Percentiles rank a stretch among this genome's conserved stretches.
Conservation (phyloP, 2,888 invertebrate species). For the Phorcus lineatus region DNA sequence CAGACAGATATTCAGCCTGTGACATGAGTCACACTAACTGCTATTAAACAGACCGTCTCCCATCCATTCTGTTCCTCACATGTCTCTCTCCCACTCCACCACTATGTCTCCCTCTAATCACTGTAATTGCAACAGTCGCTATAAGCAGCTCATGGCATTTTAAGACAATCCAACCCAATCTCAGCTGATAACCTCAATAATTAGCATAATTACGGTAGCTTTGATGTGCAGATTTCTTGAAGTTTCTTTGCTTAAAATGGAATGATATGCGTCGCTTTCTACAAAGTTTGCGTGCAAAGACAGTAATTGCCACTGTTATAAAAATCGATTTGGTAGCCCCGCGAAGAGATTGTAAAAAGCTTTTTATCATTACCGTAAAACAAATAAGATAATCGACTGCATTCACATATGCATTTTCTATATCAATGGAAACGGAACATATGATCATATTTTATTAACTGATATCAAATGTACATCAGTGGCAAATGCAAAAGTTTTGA, state of each 20-base stretch:
- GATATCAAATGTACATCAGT: too few relatives aligned
- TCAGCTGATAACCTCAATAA: neutral
- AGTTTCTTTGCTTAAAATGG: constrained; percentile 10
- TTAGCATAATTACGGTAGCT: constrained; percentile 24
- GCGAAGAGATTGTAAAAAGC: too few relatives aligned
- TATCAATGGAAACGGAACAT: too few relatives aligned
- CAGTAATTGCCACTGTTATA: constrained; percentile 1
- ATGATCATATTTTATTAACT: too few relatives aligned
- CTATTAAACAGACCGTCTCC: too few relatives aligned
- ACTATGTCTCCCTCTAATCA: constrained; percentile 3
- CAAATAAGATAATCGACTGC: too few relatives aligned
- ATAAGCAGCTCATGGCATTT: neutral
- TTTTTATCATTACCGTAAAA: too few relatives aligned
- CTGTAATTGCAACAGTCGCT: constrained; percentile 15
- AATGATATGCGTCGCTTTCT: constrained; percentile 2
- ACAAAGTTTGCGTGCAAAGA: constrained; percentile 5
- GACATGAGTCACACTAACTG: too few relatives aligned
- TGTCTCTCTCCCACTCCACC: neutral
- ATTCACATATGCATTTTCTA: too few relatives aligned
- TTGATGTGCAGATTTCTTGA: constrained; percentile 19
- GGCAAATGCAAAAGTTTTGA: too few relatives aligned
- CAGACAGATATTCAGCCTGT: too few relatives aligned
- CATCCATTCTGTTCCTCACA: too few relatives aligned
- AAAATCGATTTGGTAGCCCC: neutral
- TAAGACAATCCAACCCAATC: constrained; percentile 18